Evolutionary conservation across 2,797 vertebrate genomes (phyloP).

Genomic region (Malurus leucopterus): DNA sequence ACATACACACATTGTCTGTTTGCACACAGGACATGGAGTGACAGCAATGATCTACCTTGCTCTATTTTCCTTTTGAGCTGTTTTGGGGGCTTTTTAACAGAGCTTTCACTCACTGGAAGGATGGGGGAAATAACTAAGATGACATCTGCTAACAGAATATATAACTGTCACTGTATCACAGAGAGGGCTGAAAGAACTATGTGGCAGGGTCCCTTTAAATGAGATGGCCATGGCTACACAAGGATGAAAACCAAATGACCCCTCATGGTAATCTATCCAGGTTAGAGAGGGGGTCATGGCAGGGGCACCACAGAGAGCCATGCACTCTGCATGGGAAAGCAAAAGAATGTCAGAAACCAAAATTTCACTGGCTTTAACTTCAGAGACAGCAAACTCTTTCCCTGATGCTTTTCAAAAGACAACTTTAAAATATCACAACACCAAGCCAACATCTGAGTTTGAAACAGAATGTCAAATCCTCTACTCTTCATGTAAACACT

Average conservation of each 20-base stretch:
- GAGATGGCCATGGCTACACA: constrained; percentile 6
- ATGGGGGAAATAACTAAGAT: neutral
- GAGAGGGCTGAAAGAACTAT: neutral
- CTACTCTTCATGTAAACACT: neutral
- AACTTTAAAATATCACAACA: neutral
- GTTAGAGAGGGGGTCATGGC: constrained; percentile 35
- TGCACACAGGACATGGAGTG: neutral
- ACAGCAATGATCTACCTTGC: neutral
- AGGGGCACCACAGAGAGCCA: constrained; percentile 3
- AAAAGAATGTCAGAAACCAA: neutral
- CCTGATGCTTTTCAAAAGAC: neutral
- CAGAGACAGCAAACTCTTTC: neutral
- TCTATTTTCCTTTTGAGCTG: neutral
- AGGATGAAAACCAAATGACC: constrained; percentile 52
- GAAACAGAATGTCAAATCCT: constrained; percentile 11
- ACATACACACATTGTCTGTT: neutral
- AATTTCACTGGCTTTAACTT: constrained; percentile 12
- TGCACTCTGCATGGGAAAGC: neutral
- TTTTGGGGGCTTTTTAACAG: neutral
- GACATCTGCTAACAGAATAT: neutral
- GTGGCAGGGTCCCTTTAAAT: neutral
- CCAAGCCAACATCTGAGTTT: neutral
- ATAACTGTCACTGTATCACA: neutral
- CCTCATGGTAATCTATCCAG: constrained; percentile 43
- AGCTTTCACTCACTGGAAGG: neutral